A percentile compares a stretch with the other conserved stretches of the same genome.
Evolutionary conservation across 2,888 invertebrate species (phyloP).

Genomic region (Mythimna vitellina): DNA sequence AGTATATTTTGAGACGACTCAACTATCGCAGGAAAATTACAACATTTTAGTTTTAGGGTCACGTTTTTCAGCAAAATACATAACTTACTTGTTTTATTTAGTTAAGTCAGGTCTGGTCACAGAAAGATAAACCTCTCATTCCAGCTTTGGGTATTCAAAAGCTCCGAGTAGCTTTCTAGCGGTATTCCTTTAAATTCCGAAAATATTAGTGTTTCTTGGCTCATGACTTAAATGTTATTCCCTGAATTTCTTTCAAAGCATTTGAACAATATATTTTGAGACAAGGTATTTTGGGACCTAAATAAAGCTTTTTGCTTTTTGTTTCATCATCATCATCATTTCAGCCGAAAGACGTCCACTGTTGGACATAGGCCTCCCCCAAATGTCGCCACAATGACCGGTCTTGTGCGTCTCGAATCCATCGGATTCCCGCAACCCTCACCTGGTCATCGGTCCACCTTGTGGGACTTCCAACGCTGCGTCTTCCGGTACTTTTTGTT

Average conservation of each 20-base stretch:
- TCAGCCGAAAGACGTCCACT: too few relatives aligned
- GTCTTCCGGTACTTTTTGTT: too few relatives aligned
- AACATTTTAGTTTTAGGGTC: background rate
- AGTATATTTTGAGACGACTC: background rate
- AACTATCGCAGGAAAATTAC: too few relatives aligned
- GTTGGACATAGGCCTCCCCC: too few relatives aligned
- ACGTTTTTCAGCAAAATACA: background rate
- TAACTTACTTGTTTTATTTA: background rate
- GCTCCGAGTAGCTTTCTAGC: background rate
- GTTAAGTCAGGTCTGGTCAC: background rate
- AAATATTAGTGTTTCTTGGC: background rate
- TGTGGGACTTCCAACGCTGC: too few relatives aligned
- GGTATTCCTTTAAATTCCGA: background rate
- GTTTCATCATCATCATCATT: too few relatives aligned
- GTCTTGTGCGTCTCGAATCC: too few relatives aligned
- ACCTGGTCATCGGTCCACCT: too few relatives aligned
- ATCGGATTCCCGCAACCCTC: too few relatives aligned
- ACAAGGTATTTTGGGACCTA: background rate
- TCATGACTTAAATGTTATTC: background rate
- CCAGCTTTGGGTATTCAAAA: background rate
- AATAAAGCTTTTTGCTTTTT: background rate
- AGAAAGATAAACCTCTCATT: slow-evolving; percentile 1
- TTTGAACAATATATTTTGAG: background rate
- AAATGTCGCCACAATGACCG: too few relatives aligned
- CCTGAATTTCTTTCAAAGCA: background rate